A percentile compares a stretch with the other conserved stretches of the same genome.
These are phyloP conservation scores for Heliocidaris erythrogramma DNA, from an alignment of 35 echinoderm and acorn worm genomes.

Conservation along the genomic window DNA sequence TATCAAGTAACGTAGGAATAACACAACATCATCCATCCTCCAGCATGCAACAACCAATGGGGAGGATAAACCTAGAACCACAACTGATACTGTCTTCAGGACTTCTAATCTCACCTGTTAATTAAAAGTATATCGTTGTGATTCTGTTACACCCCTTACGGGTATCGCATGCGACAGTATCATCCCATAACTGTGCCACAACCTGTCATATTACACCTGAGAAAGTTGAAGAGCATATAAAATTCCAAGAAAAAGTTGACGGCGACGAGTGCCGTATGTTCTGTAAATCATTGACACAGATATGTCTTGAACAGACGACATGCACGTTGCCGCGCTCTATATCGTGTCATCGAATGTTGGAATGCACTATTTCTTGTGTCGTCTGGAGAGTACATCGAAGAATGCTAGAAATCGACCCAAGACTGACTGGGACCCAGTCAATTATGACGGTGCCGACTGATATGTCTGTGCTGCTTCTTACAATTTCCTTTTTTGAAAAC, in stretches of 20 bases:
- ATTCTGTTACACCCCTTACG: not conserved
- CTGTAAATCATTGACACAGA: conserved; percentile 3
- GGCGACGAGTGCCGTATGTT: not conserved
- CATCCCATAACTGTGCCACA: not conserved
- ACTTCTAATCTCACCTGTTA: not conserved
- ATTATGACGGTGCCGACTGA: not conserved
- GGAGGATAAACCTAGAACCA: too few relatives aligned
- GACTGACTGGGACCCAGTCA: not conserved
- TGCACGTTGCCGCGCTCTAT: not conserved
- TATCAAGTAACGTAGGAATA: too few relatives aligned
- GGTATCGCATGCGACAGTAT: not conserved
- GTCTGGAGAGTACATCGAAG: not conserved
- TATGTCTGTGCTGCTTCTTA: not conserved
- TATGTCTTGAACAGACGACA: not conserved
- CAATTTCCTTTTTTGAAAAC: too few relatives aligned
- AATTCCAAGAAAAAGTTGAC: not conserved
- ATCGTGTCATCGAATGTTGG: not conserved
- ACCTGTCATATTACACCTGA: not conserved
- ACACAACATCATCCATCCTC: too few relatives aligned
- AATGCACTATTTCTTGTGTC: not conserved
- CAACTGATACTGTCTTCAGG: too few relatives aligned
- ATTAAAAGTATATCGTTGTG: not conserved
- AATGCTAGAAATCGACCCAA: not conserved
- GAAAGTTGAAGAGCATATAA: not conserved
- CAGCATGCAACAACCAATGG: too few relatives aligned